Conservation (phyloP, 2,797 vertebrate species). For the Diplodus sargus region DNA sequence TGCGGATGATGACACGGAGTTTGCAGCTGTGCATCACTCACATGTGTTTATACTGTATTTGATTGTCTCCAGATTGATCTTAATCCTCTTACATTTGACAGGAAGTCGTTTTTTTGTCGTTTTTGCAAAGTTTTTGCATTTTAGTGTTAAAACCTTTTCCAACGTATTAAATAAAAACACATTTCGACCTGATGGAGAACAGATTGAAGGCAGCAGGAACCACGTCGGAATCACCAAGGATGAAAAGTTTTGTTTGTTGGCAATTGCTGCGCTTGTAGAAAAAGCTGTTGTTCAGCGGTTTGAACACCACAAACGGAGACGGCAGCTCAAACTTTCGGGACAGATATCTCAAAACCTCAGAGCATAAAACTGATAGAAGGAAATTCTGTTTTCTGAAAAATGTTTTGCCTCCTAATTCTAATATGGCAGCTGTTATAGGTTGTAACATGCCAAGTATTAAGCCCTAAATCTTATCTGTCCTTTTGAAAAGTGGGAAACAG, state of each 20-base stretch:
- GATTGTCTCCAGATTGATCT: slow-evolving; percentile 29
- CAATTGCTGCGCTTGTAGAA: not conserved
- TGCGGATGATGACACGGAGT: not conserved
- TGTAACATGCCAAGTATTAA: too few relatives aligned
- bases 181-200: not conserved
- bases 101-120: slow-evolving; percentile 14
- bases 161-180: not conserved
- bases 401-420: too few relatives aligned
- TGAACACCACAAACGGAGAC: not conserved
- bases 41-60: slow-evolving; percentile 12
- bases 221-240: not conserved
- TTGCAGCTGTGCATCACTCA: slow-evolving; percentile 35
- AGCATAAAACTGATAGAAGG: not conserved
- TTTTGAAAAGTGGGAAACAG: not conserved
- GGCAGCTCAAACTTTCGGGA: not conserved
- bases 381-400: too few relatives aligned
- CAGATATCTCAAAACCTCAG: not conserved
- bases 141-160: not conserved
- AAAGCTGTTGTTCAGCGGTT: not conserved
- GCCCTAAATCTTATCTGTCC: too few relatives aligned
- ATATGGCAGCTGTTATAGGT: too few relatives aligned
- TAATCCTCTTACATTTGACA: slow-evolving; percentile 21
- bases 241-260: not conserved
- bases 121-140: slow-evolving; percentile 12
- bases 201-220: slow-evolving; percentile 12